phyloP scores from a whole-genome alignment of 2,797 vertebrate species.

The Adelosebastes latens region DNA sequence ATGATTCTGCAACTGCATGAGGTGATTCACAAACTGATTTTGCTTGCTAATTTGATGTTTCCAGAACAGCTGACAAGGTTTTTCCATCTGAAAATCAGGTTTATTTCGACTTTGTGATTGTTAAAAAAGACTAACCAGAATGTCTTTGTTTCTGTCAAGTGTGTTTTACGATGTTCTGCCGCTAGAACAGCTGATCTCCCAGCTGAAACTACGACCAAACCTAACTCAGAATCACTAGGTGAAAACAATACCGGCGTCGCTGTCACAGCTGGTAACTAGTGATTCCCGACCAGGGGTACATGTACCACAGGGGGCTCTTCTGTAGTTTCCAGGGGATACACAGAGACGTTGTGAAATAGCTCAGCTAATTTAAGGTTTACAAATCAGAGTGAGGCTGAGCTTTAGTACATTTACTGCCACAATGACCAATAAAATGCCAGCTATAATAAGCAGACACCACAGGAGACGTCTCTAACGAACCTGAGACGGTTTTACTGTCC shows the following conservation, averaged over 20 bases:
- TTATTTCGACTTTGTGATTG: fast-evolving
- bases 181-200: too few species aligned
- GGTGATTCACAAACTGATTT: not conserved
- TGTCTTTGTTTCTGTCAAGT: too few species aligned
- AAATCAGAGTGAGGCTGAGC: not conserved
- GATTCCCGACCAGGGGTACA: not conserved
- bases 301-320: not conserved
- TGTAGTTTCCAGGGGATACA: not conserved
- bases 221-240: too few species aligned
- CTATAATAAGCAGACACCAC: not conserved
- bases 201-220: too few species aligned
- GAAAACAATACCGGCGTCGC: too few species aligned
- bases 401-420: not conserved
- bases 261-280: too few species aligned
- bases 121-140: too few species aligned
- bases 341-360: not conserved
- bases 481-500: not conserved
- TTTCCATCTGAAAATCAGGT: not conserved
- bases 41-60: not conserved
- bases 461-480: not conserved
- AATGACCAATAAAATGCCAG: not conserved
- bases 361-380: not conserved
- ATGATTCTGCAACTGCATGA: not conserved
- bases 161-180: too few species aligned
- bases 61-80: not conserved